Percentiles rank a stretch among this genome's conserved stretches.
Conservation (phyloP, 2,888 invertebrate genomes). For the Tipula unca region DNA sequence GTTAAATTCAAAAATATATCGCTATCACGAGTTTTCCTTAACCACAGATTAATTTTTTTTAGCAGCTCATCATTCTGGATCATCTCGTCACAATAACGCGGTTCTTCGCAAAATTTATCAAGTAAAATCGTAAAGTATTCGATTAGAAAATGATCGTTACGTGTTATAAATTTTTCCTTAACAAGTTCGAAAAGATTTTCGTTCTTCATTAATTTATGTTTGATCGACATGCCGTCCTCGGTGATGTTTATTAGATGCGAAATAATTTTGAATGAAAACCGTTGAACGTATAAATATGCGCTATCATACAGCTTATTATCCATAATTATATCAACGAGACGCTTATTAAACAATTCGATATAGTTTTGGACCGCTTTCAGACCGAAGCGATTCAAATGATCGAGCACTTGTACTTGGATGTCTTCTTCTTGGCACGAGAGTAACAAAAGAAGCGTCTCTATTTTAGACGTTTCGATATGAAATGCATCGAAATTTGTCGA, state of each 20-base stretch:
- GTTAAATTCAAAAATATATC: conserved; percentile 24
- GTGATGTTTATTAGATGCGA: conserved; percentile 20
- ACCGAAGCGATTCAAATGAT: conserved; percentile 23
- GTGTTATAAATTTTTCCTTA: neutral
- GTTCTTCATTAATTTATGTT: neutral
- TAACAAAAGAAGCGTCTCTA: conserved; percentile 21
- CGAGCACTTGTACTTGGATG: conserved; percentile 20
- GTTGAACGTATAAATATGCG: conserved; percentile 18
- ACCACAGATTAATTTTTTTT: neutral
- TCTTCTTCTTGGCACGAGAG: conserved; percentile 21
- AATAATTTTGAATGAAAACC: conserved; percentile 24
- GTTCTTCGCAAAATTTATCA: conserved; percentile 21
- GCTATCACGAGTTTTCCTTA: conserved; percentile 9
- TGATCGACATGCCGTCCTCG: neutral
- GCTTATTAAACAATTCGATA: conserved; percentile 9
- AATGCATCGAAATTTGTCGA: neutral
- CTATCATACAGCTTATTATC: conserved; percentile 20
- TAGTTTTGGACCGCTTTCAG: conserved; percentile 19
- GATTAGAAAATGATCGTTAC: conserved; percentile 21
- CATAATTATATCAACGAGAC: conserved; percentile 21
- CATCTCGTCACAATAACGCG: conserved; percentile 20
- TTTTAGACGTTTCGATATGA: neutral
- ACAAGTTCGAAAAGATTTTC: conserved; percentile 17
- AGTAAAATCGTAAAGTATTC: conserved; percentile 23
- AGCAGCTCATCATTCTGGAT: conserved; percentile 15